phyloP scores from a whole-genome alignment of 1,140 invertebrate species.

The Heliothis virescens region DNA sequence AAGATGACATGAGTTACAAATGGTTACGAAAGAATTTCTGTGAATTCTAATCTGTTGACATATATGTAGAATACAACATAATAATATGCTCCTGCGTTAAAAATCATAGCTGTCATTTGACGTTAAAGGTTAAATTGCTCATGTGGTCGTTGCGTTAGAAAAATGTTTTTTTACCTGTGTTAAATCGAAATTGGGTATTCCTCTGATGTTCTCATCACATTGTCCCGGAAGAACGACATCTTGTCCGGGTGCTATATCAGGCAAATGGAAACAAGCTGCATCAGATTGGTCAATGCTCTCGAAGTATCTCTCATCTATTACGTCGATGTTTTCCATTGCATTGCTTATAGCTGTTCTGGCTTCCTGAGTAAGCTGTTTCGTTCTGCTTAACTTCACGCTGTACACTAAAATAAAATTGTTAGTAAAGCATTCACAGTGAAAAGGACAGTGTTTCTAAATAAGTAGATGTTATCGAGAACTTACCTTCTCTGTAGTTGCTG shows the following conservation, averaged over 20 bases:
- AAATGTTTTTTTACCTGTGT: slow-evolving; percentile 53
- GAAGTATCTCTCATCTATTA: slow-evolving; percentile 67
- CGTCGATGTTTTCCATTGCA: slow-evolving; percentile 56
- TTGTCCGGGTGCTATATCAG: slow-evolving; percentile 56
- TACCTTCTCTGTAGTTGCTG: slow-evolving; percentile 60
- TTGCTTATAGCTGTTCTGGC: slow-evolving; percentile 55
- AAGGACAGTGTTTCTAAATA: too few relatives aligned
- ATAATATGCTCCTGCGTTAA: too few relatives aligned
- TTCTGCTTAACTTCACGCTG: slow-evolving; percentile 74
- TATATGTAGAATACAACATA: too few relatives aligned
- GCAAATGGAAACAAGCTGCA: slow-evolving; percentile 66
- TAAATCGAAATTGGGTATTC: slow-evolving; percentile 61
- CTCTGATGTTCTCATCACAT: slow-evolving; percentile 66
- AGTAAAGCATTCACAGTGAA: too few relatives aligned
- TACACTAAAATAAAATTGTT: slow-evolving; percentile 61
- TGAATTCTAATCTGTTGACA: too few relatives aligned
- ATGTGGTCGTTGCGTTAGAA: too few relatives aligned
- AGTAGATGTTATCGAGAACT: slow-evolving; percentile 2
- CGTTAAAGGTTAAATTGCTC: too few relatives aligned
- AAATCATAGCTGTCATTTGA: too few relatives aligned
- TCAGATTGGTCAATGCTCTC: slow-evolving; percentile 60
- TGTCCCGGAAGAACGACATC: slow-evolving; percentile 64
- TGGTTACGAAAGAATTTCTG: too few relatives aligned
- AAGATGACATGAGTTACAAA: slow-evolving; percentile 7
- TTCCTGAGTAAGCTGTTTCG: slow-evolving; percentile 56